Conservation (phyloP, 2,113 vertebrate species). For the Himantopus leucocephalus region DNA sequence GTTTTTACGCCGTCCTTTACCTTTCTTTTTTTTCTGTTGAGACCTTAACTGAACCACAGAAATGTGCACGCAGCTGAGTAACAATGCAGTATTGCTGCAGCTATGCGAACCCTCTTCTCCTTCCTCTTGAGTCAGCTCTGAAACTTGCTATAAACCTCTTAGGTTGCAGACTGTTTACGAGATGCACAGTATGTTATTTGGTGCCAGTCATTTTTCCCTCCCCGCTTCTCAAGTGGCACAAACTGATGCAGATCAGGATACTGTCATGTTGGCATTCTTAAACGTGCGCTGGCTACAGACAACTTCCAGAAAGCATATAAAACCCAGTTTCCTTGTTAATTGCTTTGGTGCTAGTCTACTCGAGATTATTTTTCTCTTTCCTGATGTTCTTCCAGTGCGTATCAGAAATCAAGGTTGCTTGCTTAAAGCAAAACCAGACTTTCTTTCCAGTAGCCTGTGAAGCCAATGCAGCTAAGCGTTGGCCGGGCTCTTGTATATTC, state of each 20-base stretch:
- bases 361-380: background rate
- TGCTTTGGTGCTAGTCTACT: background rate
- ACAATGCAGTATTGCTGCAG: background rate
- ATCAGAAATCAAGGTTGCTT: background rate
- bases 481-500: background rate
- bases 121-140: background rate
- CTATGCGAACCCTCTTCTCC: background rate
- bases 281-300: background rate
- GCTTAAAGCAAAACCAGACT: background rate
- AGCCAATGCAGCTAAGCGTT: rapidly evolving
- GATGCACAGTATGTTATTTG: background rate
- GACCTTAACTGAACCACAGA: background rate
- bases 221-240: background rate
- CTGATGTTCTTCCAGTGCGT: background rate
- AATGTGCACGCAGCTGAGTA: background rate
- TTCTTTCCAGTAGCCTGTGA: background rate
- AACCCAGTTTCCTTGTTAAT: background rate
- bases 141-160: background rate
- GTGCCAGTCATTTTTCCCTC: background rate
- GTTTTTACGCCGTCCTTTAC: rapidly evolving
- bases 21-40: background rate
- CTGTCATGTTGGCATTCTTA: background rate
- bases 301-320: background rate
- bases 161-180: background rate
- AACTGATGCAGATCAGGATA: background rate